phyloP scores from a whole-genome alignment of 2,113 vertebrate species.

The Corythoichthys intestinalis region DNA sequence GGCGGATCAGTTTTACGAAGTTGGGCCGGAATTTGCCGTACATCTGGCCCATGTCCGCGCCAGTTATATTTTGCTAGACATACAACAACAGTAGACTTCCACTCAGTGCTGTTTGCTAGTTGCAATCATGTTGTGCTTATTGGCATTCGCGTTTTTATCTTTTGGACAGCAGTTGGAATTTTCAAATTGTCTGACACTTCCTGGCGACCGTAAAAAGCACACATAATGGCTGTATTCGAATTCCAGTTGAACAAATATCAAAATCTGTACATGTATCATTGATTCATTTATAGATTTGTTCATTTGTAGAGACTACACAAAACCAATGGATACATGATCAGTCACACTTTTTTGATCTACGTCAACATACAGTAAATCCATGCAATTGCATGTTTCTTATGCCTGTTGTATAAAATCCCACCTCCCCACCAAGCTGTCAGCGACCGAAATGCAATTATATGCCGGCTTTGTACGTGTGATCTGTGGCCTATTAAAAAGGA shows the following conservation, averaged over 20 bases:
- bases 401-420: constrained; percentile 10
- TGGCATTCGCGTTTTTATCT: no score
- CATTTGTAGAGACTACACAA: background rate
- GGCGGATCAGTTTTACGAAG: no score
- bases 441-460: constrained; percentile 28
- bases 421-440: constrained; percentile 11
- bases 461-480: constrained; percentile 24
- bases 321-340: constrained; percentile 13
- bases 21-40: no score
- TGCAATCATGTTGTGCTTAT: no score
- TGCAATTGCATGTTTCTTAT: constrained; percentile 7
- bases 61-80: no score
- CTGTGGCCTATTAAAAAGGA: constrained; percentile 32
- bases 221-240: background rate
- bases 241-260: background rate
- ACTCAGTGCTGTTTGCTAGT: no score
- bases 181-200: no score
- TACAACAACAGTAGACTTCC: no score
- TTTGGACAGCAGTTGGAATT: no score
- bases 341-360: background rate
- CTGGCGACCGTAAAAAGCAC: no score
- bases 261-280: constrained; percentile 1
- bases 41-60: no score
- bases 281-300: constrained; percentile 6
- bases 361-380: constrained; percentile 5